Base-by-base conservation (phyloP, 2,888 invertebrate genomes). In the Tipula helvola region DNA sequence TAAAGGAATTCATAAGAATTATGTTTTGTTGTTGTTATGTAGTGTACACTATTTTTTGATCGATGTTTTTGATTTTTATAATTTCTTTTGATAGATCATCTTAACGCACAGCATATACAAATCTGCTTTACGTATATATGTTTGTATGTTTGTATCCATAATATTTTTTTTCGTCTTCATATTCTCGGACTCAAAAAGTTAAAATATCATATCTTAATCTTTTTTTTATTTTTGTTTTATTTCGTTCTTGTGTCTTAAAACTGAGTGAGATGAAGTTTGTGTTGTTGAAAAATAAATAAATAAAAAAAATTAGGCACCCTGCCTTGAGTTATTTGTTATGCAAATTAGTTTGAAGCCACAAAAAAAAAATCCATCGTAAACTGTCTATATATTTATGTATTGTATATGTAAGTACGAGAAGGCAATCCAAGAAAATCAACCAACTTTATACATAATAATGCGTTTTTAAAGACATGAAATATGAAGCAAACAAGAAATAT, bases 271-370 rank as follows among this genome's bases (percentile, higher is more conserved):
- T 71, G 71, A 71, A 71, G 71, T 71, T 71, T 71, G 71, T 84
- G 84, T 42, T 85, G 39, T 85, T 85, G 39, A 42, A 85, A 85
- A 85, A 85, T 42, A 85, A 85, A 85, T 42, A 85, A 85, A 85
- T 1, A 85, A n/a, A 84, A 28, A 83, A 85, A 85, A 44, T 18
- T 42, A 41, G 85, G 85, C 85, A 85, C 85, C 85, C 85, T 42
- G 85, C 85, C 85, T 85, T 42, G 85, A 85, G 85, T 85, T 85
- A 44, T 85, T 85, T 85, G 85, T 85, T 85, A 85, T 85, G 85
- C 85, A 85, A 85, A 85, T 85, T 85, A 85, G 85, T 85, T 85
- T 42, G 18, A 42, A 42, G 42, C 39, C 39, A 44, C 39, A 42
- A 39, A 84, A 41, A 83, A 36, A 41, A 39, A 84, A 39, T 39